These are phyloP conservation scores for Tragelaphus buxtoni DNA, from an alignment of 2,113 vertebrate species.

Conservation along the genomic window DNA sequence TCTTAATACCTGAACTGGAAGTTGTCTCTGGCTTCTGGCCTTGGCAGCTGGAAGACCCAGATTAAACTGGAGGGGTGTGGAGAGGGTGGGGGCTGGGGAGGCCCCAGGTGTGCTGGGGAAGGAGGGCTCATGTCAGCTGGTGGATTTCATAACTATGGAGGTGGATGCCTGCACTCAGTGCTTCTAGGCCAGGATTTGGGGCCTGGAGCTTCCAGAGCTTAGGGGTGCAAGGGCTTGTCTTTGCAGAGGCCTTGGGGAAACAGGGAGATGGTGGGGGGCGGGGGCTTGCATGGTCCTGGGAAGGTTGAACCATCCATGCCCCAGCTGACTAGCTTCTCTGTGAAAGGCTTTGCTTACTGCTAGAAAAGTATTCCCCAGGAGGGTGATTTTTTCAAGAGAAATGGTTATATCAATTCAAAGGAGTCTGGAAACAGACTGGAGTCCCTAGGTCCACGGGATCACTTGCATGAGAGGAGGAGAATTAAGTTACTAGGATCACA, in stretches of 20 bases:
- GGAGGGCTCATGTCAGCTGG: not conserved
- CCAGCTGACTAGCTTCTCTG: not conserved
- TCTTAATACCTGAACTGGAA: not conserved
- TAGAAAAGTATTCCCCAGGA: not conserved
- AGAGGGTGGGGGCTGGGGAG: not conserved
- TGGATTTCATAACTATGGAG: not conserved
- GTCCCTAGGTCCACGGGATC: fast-evolving
- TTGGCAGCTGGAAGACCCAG: not conserved
- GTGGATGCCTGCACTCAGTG: not conserved
- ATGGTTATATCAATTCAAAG: not conserved
- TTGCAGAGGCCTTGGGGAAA: not conserved
- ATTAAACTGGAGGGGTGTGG: not conserved
- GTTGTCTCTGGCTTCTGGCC: not conserved
- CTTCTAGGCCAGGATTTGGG: not conserved
- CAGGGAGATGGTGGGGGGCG: fast-evolving
- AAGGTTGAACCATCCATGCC: not conserved
- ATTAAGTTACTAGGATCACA: not conserved
- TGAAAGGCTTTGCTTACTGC: not conserved
- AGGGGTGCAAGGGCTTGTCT: not conserved
- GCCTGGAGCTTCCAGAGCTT: not conserved
- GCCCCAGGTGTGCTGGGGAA: not conserved
- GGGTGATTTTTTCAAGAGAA: not conserved
- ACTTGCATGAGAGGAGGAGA: not conserved
- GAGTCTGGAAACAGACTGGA: not conserved
- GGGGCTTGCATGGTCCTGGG: not conserved